phyloP scores from a whole-genome alignment of 1,140 invertebrate genomes.

The Ceratosolen solmsi region DNA sequence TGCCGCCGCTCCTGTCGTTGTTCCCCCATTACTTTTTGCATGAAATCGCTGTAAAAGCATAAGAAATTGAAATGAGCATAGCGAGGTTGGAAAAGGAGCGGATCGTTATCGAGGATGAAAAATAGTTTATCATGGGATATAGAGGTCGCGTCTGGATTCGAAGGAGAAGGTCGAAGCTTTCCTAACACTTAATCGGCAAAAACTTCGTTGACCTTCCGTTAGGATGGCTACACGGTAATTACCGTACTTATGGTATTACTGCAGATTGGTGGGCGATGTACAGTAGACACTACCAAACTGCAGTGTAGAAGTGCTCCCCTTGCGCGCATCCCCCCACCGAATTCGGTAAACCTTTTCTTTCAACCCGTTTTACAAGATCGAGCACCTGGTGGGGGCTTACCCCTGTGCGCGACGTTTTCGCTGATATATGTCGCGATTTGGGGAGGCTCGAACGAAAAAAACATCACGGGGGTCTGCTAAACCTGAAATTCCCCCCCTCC shows the following conservation, averaged over 20 bases:
- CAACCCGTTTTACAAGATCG: slow-evolving; percentile 58
- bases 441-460: slow-evolving; percentile 41
- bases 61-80: too few species aligned
- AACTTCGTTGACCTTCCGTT: not conserved
- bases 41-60: too few species aligned
- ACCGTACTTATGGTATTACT: slow-evolving; percentile 11
- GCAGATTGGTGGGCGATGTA: slow-evolving; percentile 30
- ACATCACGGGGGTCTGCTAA: not conserved
- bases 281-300: not conserved
- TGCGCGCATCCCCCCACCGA: not conserved
- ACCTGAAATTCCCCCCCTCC: slow-evolving; percentile 30
- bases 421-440: slow-evolving; percentile 61
- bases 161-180: too few species aligned
- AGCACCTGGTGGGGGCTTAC: slow-evolving; percentile 56
- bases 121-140: not conserved
- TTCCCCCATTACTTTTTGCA: too few species aligned
- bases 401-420: slow-evolving; percentile 55
- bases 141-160: not conserved
- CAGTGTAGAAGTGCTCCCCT: not conserved
- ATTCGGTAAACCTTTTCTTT: slow-evolving; percentile 39
- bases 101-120: too few species aligned
- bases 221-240: not conserved
- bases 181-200: too few species aligned
- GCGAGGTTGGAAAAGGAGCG: too few species aligned
- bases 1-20: too few species aligned